Conservation (phyloP, 1,140 invertebrate genomes). For the Drosophila miranda region DNA sequence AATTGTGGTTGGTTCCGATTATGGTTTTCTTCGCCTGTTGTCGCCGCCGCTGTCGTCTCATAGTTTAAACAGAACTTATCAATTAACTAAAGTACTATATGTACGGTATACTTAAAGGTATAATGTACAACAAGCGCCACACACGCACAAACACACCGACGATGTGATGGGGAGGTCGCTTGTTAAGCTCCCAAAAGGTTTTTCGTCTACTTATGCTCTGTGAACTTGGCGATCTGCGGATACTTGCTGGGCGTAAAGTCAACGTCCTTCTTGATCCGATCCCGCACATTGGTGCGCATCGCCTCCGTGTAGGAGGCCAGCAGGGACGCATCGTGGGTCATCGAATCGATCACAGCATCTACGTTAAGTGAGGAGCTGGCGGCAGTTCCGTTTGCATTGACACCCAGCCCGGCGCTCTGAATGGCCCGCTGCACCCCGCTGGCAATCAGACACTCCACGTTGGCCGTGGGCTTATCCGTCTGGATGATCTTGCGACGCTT, state of each 20-base stretch:
- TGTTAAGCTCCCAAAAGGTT: conserved; percentile 14
- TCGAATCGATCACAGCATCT: conserved; percentile 62
- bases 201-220: conserved; percentile 68
- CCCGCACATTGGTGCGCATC: conserved; percentile 60
- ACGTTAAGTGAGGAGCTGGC: conserved; percentile 38
- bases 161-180: conserved; percentile 2
- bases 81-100: conserved; percentile 74
- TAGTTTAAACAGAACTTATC: conserved; percentile 61
- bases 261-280: conserved; percentile 72
- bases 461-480: conserved; percentile 82
- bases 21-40: background rate
- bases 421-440: conserved; percentile 84
- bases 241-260: conserved; percentile 75
- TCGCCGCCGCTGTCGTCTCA: conserved; percentile 29
- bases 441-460: conserved; percentile 75
- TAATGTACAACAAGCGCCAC: conserved; percentile 68
- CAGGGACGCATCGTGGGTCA: conserved; percentile 64
- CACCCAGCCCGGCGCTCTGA: conserved; percentile 82
- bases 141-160: no score
- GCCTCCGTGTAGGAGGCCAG: conserved; percentile 72
- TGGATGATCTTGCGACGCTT: conserved; percentile 90
- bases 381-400: conserved; percentile 72
- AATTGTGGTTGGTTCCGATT: background rate
- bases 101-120: conserved; percentile 62
- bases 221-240: conserved; percentile 80